A percentile compares a stretch with the other conserved stretches of the same genome.
Conservation (phyloP, 2,888 invertebrate genomes). For the Aphodius granarius region DNA sequence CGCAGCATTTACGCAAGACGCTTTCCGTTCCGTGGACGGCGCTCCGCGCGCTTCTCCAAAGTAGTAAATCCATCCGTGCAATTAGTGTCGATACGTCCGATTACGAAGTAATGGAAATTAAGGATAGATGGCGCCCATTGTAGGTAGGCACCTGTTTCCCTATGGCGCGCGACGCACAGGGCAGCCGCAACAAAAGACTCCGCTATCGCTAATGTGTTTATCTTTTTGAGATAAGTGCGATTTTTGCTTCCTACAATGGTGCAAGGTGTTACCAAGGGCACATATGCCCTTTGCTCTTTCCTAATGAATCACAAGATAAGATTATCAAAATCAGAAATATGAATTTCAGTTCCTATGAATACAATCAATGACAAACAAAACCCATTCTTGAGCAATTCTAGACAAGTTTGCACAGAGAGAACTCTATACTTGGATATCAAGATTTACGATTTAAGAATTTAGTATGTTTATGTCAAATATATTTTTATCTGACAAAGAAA, state of each 20-base stretch:
- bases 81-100: not conserved
- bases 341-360: not conserved
- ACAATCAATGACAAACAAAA: too few relatives aligned
- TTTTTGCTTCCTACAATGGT: not conserved
- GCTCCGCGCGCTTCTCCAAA: not conserved
- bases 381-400: too few relatives aligned
- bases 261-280: not conserved
- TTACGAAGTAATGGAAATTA: not conserved
- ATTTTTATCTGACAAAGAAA: too few relatives aligned
- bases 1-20: not conserved
- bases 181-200: not conserved
- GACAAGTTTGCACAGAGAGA: too few relatives aligned
- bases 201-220: not conserved
- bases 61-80: not conserved
- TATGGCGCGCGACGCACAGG: not conserved
- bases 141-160: not conserved
- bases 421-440: too few relatives aligned
- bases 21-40: not conserved
- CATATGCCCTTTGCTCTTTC: not conserved
- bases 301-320: not conserved
- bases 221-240: not conserved
- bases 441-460: too few relatives aligned
- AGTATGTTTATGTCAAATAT: too few relatives aligned
- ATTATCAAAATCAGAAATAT: not conserved
- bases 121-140: not conserved